Conservation (phyloP, 2,888 invertebrate genomes). For the Amiota communis region DNA sequence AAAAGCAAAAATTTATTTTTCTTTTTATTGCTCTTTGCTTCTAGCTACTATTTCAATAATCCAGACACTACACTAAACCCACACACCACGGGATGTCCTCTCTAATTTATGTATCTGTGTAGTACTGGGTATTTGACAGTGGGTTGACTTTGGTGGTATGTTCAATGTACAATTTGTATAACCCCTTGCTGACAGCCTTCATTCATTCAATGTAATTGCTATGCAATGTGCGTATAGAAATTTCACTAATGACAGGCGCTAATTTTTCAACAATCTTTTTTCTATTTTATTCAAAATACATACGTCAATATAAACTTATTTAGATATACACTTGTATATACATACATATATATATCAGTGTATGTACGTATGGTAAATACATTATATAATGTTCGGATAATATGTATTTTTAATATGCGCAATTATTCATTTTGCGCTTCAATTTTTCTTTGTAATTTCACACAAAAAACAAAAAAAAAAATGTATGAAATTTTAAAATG, state of each 20-base stretch:
- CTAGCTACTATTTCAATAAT: constrained; percentile 30
- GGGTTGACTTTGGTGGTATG: no score
- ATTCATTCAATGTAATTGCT: no score
- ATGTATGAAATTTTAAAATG: constrained; percentile 45
- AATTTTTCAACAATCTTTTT: background rate
- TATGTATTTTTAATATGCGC: constrained; percentile 44
- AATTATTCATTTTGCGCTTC: constrained; percentile 62
- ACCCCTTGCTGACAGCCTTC: no score
- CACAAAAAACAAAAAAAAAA: constrained; percentile 9
- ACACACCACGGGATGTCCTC: background rate
- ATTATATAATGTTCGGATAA: background rate
- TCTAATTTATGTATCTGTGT: no score
- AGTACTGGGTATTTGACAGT: no score
- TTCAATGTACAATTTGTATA: no score
- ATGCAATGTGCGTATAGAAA: background rate
- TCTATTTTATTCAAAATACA: background rate
- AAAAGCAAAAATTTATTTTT: no score
- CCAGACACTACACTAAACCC: constrained; percentile 44
- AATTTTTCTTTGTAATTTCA: constrained; percentile 54
- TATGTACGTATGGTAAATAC: background rate
- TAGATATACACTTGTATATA: background rate
- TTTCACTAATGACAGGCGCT: constrained; percentile 8
- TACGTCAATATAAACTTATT: background rate
- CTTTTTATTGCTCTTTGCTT: no score
- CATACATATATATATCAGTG: background rate